Percentiles rank a stretch among this genome's conserved stretches.
Conservation (phyloP, 2,113 vertebrate species). For the Columba janthina region DNA sequence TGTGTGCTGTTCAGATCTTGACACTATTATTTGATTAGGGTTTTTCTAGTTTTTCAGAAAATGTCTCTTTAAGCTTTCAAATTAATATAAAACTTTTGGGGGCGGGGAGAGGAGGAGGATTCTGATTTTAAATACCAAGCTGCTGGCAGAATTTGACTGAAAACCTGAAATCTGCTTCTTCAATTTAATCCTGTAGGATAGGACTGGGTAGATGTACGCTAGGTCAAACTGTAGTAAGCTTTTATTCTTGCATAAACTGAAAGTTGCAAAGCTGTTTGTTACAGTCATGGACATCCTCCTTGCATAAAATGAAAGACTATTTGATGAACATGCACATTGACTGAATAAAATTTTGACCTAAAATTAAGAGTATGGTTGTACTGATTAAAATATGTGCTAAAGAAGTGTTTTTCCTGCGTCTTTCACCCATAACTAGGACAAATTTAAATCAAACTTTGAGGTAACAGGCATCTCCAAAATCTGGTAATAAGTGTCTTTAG, state of each 20-base stretch:
- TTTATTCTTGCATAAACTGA: not conserved
- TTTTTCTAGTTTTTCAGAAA: not conserved
- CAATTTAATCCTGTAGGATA: not conserved
- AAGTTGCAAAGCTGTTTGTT: conserved; percentile 18
- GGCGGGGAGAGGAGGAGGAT: not conserved
- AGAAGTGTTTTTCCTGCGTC: not conserved
- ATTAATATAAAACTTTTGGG: not conserved
- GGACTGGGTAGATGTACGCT: not conserved
- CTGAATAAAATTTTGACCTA: not conserved
- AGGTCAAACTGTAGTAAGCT: not conserved
- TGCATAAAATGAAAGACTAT: not conserved
- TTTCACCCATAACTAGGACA: not conserved
- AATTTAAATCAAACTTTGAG: not conserved
- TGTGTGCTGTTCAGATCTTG: not conserved
- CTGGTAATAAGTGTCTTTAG: not conserved
- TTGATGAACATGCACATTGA: not conserved
- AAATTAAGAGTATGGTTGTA: not conserved
- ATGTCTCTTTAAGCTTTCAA: not conserved
- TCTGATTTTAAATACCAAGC: not conserved
- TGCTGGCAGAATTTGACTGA: not conserved
- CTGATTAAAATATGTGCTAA: not conserved
- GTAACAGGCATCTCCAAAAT: not conserved
- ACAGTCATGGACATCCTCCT: not conserved
- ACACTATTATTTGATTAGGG: not conserved
- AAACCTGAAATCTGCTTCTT: not conserved